Evolutionary conservation across 2,113 vertebrate genomes (phyloP), one percentile per base, ranked within the genome.

Genomic region (Eurypyga helias): DNA sequence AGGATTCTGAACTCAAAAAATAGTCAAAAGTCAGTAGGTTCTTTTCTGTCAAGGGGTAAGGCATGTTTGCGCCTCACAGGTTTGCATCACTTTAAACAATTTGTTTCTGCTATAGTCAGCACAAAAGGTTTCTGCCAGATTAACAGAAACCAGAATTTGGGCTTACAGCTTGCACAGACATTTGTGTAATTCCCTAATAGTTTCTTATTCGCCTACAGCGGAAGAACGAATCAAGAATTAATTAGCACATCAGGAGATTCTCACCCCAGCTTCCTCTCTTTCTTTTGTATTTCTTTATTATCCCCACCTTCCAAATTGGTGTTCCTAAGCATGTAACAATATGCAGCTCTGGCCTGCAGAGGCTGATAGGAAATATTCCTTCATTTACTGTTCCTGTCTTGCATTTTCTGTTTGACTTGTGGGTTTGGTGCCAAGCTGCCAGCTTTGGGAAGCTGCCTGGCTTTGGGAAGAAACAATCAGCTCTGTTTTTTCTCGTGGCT

Each of bases 201-300:
- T 86, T 95, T 96, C 92, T 96, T 91, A 61, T 46, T 89, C 0
- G 54, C 96, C 83, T 95, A 52, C 90, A 96, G 91, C 7, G 0
- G 87, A 94, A 97, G 86, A 95, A 89, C 92, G 92, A 94, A 95
- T 94, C 94, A 90, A 89, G 85, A 96, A 95, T 92, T 97, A 95
- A 97, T 96, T 97, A 94, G 80, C 49, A 89, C 88, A 96, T 89
- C 69, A 87, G 65, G 90, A 95, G 89, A 93, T 93, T 97, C 94
- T 93, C 96, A 93, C 96, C 77, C 86, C 77, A 61, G 95, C 91
- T 97, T 97, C 95, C 94, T 93, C 89, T 70, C 88, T 85, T 89
- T 95, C 96, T 89, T 96, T 93, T 82, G 72, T 89, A 33, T 90
- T 94, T 87, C 29, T 4, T 91, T 92, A 82, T 90, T 94, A 83